Evolutionary conservation across 2,113 vertebrate species (phyloP).

Genomic region (Actenoides lindsayi): DNA sequence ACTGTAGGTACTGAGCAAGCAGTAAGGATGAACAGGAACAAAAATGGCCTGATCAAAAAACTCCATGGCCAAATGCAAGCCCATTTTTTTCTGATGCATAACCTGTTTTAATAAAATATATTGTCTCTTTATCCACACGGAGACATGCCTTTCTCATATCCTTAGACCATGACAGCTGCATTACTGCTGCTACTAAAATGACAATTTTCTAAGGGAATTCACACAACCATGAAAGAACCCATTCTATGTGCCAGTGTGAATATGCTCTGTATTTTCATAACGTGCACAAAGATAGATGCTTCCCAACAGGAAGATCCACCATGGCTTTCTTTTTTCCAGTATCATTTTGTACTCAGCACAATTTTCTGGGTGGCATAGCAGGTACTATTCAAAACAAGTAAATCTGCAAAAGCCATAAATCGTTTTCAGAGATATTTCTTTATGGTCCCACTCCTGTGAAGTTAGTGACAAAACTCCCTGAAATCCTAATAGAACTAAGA

Average conservation of each 20-base stretch:
- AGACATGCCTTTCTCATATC: background rate
- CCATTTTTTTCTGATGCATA: background rate
- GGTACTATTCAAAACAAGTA: background rate
- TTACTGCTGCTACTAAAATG: background rate
- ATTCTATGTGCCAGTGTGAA: background rate
- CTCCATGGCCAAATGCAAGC: background rate
- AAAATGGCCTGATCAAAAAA: background rate
- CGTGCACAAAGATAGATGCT: background rate
- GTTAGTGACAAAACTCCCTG: background rate
- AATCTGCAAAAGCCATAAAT: background rate
- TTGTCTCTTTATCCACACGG: background rate
- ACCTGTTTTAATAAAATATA: background rate
- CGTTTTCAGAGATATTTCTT: background rate
- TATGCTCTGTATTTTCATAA: constrained; percentile 13
- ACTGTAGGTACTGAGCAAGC: background rate
- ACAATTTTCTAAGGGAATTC: background rate
- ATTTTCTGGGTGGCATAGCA: background rate
- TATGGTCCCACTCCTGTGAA: background rate
- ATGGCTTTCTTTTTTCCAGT: background rate
- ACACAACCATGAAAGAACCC: background rate
- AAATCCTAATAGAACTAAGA: background rate
- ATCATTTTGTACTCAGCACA: background rate
- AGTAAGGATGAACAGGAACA: background rate
- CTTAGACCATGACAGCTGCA: background rate
- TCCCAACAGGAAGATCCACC: background rate